Evolutionary conservation across 2,113 vertebrate genomes (phyloP), one percentile per base, ranked within the genome.

Genomic region (Sterna hirundo): DNA sequence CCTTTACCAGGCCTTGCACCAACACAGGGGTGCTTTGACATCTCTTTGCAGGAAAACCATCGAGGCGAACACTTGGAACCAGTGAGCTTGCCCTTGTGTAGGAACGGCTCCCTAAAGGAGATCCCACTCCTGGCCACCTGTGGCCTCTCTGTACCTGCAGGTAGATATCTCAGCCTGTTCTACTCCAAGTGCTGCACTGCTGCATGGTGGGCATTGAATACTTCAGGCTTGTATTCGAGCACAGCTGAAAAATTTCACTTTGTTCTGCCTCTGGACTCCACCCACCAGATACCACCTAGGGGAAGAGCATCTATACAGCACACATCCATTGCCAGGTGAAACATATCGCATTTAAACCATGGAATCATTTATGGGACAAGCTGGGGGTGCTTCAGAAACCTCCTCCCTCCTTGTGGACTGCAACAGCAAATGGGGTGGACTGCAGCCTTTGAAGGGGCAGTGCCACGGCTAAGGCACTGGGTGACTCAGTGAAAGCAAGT

Each of bases 321-420:
- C 23, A 52, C 8, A 4, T 10, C n/a, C 2, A 5, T 66, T 76
- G 54, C 32, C 29, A 47, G 11, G 12, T 52, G 11, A 72, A 44
- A 44, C 0, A 0, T 26, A 21, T 4, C n/a, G 3, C 16, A 36
- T 86, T 87, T 72, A 57, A 93, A 60, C 3, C 15, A 61, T 29
- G 51, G 25, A 57, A 75, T 25, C 20, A 22, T 60, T 52, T 46
- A 19, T 8, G 14, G 54, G 6, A 42, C 19, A 68, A 42, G 13
- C 18, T 84, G 26, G 3, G 17, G 8, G 13, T 61, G 22, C 34
- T 72, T 77, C 21, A 71, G 54, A 94, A 88, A 40, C 61, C 7
- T 79, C 18, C 3, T 75, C 4, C 15, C 6, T 62, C 22, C 47
- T 66, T 46, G 23, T 44, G 26, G 13, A 11, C n/a, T 62, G 13